These are phyloP conservation scores for Nibea coibor DNA, from an alignment of 2,113 vertebrate species.

Conservation along the genomic window DNA sequence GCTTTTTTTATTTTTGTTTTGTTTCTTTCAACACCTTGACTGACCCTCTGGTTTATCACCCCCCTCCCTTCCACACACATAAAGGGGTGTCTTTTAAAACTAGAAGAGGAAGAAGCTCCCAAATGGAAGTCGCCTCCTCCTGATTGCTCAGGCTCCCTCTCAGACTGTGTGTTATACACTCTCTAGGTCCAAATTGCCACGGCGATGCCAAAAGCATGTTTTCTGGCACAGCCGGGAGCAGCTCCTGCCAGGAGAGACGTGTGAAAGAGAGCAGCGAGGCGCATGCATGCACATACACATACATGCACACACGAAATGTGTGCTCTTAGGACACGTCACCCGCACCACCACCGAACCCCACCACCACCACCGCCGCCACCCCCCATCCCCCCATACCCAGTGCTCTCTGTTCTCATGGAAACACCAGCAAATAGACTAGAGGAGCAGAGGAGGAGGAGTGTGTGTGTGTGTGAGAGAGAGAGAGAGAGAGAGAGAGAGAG, in stretches of 20 bases:
- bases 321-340: constrained; percentile 77
- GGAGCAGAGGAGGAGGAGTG: constrained; percentile 68
- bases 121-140: constrained; percentile 23
- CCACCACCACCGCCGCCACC: constrained; percentile 29
- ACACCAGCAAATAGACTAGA: constrained; percentile 80
- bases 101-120: background rate
- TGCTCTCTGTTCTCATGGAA: constrained; percentile 85
- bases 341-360: constrained; percentile 41
- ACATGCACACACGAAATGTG: constrained; percentile 21
- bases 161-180: constrained; percentile 39
- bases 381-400: constrained; percentile 59
- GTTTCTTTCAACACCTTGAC: background rate
- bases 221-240: constrained; percentile 61
- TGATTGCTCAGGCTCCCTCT: constrained; percentile 46
- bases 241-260: constrained; percentile 56
- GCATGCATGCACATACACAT: background rate
- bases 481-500: constrained; percentile 4
- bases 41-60: background rate
- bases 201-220: constrained; percentile 66
- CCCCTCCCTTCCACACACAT: constrained; percentile 4
- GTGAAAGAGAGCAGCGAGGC: constrained; percentile 68
- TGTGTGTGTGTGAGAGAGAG: constrained; percentile 18
- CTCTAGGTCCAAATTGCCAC: constrained; percentile 56
- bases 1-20: background rate
- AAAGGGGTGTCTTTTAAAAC: constrained; percentile 22